Conservation (phyloP, 2,797 vertebrate genomes). For the Molossus alvarezi region DNA sequence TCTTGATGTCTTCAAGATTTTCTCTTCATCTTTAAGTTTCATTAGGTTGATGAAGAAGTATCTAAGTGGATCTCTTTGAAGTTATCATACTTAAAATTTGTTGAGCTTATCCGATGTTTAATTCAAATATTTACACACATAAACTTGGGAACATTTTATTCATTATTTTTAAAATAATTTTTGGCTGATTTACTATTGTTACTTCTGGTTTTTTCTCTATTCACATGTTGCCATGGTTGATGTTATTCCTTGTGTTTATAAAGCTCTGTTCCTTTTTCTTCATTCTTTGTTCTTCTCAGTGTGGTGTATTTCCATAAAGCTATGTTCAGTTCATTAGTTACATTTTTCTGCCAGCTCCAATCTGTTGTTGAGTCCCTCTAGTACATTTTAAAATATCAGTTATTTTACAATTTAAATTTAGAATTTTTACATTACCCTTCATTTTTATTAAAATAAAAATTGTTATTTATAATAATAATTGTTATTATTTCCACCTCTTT, state of each 20-base stretch:
- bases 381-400: not conserved
- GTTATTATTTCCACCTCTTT: not conserved
- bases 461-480: not conserved
- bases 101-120: not conserved
- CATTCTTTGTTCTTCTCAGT: not conserved
- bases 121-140: not conserved
- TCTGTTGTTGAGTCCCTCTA: not conserved
- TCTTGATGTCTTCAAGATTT: not conserved
- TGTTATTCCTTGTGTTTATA: not conserved
- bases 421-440: not conserved
- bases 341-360: not conserved
- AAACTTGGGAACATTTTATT: not conserved
- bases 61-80: not conserved
- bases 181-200: not conserved
- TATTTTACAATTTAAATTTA: not conserved
- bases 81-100: not conserved
- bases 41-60: not conserved
- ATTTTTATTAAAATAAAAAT: not conserved
- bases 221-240: not conserved
- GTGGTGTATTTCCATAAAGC: not conserved
- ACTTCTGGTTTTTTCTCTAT: not conserved
- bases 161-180: not conserved
- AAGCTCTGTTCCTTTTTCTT: not conserved
- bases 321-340: not conserved
- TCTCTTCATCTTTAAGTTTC: not conserved